phyloP scores from a whole-genome alignment of 2,113 vertebrate species.

The Urocitellus parryii region DNA sequence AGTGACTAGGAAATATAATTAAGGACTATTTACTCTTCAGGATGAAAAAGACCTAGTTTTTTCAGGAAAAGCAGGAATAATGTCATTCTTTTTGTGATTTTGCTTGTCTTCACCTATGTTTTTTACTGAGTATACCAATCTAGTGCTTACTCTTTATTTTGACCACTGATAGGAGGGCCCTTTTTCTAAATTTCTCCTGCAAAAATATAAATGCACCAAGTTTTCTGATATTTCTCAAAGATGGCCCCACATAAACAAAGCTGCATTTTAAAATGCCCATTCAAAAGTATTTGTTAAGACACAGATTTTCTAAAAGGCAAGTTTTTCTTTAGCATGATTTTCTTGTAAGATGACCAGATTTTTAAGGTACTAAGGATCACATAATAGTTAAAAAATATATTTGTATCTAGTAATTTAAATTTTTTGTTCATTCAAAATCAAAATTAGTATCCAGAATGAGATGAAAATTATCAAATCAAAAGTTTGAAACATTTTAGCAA shows the following conservation, averaged over 20 bases:
- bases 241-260: too few species aligned
- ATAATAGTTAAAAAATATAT: neutral
- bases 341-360: neutral
- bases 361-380: fast-evolving
- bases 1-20: neutral
- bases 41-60: neutral
- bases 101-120: neutral
- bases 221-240: neutral
- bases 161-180: neutral
- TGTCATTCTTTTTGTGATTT: neutral
- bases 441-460: neutral
- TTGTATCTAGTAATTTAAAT: conserved; percentile 6
- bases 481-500: neutral
- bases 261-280: neutral
- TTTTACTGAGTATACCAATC: neutral
- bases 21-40: neutral
- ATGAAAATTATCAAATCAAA: neutral
- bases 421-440: neutral
- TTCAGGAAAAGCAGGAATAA: neutral
- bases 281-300: neutral
- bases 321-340: neutral
- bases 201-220: neutral
- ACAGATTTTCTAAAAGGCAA: neutral
- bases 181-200: neutral
- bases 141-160: neutral